A percentile compares a stretch with the other conserved stretches of the same genome.
These are phyloP conservation scores for Aradophagus sp. DNA, from an alignment of 1,140 invertebrate genomes.

Conservation along the genomic window DNA sequence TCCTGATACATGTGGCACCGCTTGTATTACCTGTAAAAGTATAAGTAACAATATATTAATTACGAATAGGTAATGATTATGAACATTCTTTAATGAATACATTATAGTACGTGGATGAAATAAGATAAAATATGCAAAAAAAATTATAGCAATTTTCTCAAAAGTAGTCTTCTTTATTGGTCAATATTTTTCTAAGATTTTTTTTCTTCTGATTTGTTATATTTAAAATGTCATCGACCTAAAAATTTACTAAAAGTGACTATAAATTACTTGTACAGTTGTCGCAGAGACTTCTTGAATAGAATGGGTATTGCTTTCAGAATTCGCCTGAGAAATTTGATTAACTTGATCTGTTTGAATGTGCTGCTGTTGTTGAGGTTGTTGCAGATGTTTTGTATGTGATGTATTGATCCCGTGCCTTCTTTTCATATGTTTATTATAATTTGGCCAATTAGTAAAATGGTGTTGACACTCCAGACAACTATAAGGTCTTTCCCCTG, in stretches of 20 bases:
- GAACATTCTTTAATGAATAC: neutral
- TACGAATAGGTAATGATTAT: neutral
- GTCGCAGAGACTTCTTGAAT: constrained; percentile 56
- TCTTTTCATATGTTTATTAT: constrained; percentile 85
- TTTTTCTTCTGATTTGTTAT: no score
- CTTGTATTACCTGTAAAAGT: constrained; percentile 67
- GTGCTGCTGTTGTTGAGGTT: constrained; percentile 59
- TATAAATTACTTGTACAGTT: constrained; percentile 62
- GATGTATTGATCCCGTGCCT: constrained; percentile 79
- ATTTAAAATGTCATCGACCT: neutral
- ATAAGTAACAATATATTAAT: constrained; percentile 21
- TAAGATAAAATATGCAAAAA: neutral
- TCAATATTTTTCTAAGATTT: neutral
- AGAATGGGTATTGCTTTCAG: constrained; percentile 45
- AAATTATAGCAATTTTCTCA: neutral
- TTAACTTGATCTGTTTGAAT: constrained; percentile 51
- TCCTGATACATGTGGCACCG: constrained; percentile 60
- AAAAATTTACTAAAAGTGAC: constrained; percentile 2
- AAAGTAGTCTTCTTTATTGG: neutral
- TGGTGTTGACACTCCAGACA: constrained; percentile 79
- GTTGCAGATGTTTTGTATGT: constrained; percentile 65
- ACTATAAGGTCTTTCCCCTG: constrained; percentile 77
- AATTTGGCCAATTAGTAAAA: constrained; percentile 86
- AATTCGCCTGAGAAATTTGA: constrained; percentile 45
- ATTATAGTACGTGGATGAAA: neutral